Base-by-base conservation (phyloP, 2,888 invertebrate genomes). In the Aleiodes leptofemur region DNA sequence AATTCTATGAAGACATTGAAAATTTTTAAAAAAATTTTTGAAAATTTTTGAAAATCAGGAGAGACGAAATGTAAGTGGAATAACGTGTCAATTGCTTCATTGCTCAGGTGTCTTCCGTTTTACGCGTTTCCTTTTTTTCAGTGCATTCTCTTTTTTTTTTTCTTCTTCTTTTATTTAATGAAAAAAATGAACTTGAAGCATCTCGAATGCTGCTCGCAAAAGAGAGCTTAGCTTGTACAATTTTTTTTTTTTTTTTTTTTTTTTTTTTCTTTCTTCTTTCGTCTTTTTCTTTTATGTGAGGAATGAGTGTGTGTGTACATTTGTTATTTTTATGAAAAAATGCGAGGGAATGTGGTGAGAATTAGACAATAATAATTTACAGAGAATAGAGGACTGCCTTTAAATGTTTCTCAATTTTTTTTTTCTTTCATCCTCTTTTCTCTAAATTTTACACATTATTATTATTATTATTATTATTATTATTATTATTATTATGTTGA, bases 301-400 rank as follows among this genome's bases (percentile, higher is more conserved):
- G 38, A 59, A 34, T 64, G 14, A 16, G 8, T 61, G 34, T 64
- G n/a, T 61, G 34, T 16, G 38, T n/a, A 31, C 13, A 29, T 11
- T 61, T 43, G 14, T 9, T 14, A 7, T 14, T 38, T 43, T 9
- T n/a, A 61, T 34, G 7, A 23, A 48, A 48, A 9, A 48, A 9
- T 11, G 23, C 6, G 29, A 38, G 23, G 48, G 38, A 31, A 59
- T 13, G 23, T 23, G 31, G 48, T 8, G 48, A 48, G 23, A 43
- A 1, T 13, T 64, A 23, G 64, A 64, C 64, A 64, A 48, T 64
- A 61, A 61, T 43, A 11, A 64, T 16, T 64, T 64, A 64, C 43
- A 43, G 43, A 43, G 38, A 34, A 59, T 43, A 14, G 43, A 56
- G 16, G 23, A 43, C 23, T 16, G 56, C 56, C 56, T 56, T 23